Conservation (phyloP, 1,140 invertebrate species). For the Habropoda laboriosa region DNA sequence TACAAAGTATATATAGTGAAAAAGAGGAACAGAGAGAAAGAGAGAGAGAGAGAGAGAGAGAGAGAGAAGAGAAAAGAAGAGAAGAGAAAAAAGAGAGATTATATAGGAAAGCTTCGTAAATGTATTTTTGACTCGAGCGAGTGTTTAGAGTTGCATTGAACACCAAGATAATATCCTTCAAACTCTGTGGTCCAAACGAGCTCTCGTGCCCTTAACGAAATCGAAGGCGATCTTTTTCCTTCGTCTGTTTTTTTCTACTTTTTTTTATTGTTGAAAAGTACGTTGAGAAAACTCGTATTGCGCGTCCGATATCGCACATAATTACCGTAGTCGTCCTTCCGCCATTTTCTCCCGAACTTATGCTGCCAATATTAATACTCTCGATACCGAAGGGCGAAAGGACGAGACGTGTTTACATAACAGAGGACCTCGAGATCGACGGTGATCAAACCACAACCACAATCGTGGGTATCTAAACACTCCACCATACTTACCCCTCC, state of each 20-base stretch:
- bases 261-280: neutral
- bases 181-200: conserved; percentile 58
- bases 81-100: conserved; percentile 18
- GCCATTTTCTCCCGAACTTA: neutral
- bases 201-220: conserved; percentile 13
- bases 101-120: conserved; percentile 72
- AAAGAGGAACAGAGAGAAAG: too few species aligned
- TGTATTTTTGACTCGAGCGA: conserved; percentile 71
- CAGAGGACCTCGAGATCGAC: conserved; percentile 6
- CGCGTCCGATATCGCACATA: conserved; percentile 5
- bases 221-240: conserved; percentile 30
- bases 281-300: too few species aligned
- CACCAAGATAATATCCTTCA: conserved; percentile 38
- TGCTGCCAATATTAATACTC: conserved; percentile 23
- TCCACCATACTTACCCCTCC: conserved; percentile 16
- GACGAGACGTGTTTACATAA: neutral
- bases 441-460: conserved; percentile 18
- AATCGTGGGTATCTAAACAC: conserved; percentile 56
- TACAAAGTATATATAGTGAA: conserved; percentile 46
- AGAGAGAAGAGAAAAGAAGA: conserved; percentile 2
- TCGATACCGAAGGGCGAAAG: neutral
- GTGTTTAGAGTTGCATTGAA: conserved; percentile 67
- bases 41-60: conserved; percentile 14
- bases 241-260: conserved; percentile 43
- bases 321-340: conserved; percentile 23